These are phyloP conservation scores for Taurulus bubalis DNA, from an alignment of 2,113 vertebrate species.

Conservation along the genomic window DNA sequence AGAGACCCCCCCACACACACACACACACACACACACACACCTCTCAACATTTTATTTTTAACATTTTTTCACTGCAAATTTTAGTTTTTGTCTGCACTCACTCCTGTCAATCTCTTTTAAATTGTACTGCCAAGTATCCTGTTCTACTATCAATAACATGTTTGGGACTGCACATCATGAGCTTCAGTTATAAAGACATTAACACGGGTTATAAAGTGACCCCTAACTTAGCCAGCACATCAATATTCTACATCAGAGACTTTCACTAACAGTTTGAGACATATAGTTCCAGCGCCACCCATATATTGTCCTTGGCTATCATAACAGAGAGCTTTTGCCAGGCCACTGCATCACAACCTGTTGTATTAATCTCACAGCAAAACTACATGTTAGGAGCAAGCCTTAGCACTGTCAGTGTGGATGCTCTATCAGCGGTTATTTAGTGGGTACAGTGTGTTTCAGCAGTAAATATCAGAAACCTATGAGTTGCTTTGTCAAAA, in stretches of 20 bases:
- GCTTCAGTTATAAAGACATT: slow-evolving; percentile 36
- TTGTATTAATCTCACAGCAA: slow-evolving; percentile 48
- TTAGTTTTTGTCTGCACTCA: slow-evolving; percentile 41
- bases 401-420: slow-evolving; percentile 54
- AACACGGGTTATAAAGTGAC: slow-evolving; percentile 47
- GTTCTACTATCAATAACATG: slow-evolving; percentile 25
- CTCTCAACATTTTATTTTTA: slow-evolving; percentile 33
- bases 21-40: slow-evolving; percentile 37
- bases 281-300: slow-evolving; percentile 32
- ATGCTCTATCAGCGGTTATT: slow-evolving; percentile 69
- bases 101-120: slow-evolving; percentile 43
- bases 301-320: slow-evolving; percentile 52
- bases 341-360: slow-evolving; percentile 57
- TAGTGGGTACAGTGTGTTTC: slow-evolving; percentile 60
- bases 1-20: slow-evolving; percentile 49
- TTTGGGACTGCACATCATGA: slow-evolving; percentile 25
- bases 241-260: slow-evolving; percentile 56
- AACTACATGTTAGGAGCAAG: slow-evolving; percentile 44
- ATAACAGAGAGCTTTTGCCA: slow-evolving; percentile 50
- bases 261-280: slow-evolving; percentile 55
- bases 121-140: slow-evolving; percentile 39
- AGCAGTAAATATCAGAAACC: slow-evolving; percentile 70
- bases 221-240: slow-evolving; percentile 25
- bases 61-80: slow-evolving; percentile 35
- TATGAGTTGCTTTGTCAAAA: slow-evolving; percentile 69